Conservation (phyloP, 2,113 vertebrate species). For the Elachura formosa region DNA sequence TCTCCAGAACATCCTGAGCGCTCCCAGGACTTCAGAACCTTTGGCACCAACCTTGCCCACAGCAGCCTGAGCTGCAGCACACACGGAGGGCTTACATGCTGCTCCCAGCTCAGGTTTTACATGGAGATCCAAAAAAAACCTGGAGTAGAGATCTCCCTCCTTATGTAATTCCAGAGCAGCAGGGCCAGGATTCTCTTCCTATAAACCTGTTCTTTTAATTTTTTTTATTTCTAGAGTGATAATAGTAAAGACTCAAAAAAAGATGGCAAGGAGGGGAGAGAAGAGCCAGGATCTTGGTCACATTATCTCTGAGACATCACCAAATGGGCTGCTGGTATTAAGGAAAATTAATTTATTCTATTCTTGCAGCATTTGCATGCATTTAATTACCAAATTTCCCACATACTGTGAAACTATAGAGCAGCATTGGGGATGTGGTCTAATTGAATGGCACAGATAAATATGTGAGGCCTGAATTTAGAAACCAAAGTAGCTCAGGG, state of each 20-base stretch:
- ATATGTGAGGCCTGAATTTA: conserved; percentile 56
- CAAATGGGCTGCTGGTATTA: neutral
- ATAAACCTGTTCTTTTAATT: no score
- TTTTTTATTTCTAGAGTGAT: neutral
- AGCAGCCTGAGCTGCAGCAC: neutral
- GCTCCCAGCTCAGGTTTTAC: neutral
- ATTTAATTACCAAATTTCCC: conserved; percentile 59
- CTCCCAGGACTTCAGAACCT: no score
- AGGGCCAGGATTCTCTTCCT: neutral
- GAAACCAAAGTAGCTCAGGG: conserved; percentile 65
- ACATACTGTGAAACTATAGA: conserved; percentile 36
- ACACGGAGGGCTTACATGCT: rapidly evolving
- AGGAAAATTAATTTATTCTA: conserved; percentile 46
- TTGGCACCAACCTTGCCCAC: rapidly evolving
- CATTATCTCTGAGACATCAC: neutral
- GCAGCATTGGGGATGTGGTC: conserved; percentile 53
- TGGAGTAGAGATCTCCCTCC: neutral
- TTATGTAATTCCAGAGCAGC: neutral
- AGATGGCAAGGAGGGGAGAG: neutral
- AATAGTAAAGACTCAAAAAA: neutral
- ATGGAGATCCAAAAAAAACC: neutral
- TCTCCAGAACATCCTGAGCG: no score
- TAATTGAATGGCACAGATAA: conserved; percentile 66
- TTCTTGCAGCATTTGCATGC: conserved; percentile 53
- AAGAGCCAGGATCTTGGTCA: neutral